These are phyloP conservation scores for Eueides isabella DNA, from an alignment of 1,140 invertebrate species.

Conservation along the genomic window DNA sequence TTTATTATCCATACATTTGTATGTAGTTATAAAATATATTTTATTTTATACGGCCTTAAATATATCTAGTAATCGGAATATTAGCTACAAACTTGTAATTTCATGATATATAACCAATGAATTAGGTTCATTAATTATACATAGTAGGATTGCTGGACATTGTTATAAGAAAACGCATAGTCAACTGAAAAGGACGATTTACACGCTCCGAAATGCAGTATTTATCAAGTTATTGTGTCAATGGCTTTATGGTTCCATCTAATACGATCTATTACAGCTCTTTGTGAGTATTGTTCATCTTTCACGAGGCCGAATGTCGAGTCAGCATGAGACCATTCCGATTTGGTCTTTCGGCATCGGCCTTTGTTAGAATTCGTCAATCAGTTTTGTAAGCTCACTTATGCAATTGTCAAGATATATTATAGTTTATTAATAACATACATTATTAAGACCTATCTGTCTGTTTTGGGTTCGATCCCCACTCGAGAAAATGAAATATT, in stretches of 20 bases:
- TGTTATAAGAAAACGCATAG: background rate
- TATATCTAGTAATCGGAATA: slow-evolving; percentile 6
- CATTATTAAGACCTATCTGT: background rate
- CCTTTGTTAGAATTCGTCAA: slow-evolving; percentile 58
- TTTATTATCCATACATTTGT: slow-evolving; percentile 34
- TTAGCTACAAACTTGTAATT: background rate
- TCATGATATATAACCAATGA: background rate
- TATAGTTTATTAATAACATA: background rate
- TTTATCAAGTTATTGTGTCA: slow-evolving; percentile 69
- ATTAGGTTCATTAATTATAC: too few species aligned
- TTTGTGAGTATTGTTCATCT: slow-evolving; percentile 58
- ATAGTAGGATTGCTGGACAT: background rate
- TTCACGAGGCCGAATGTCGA: slow-evolving; percentile 54
- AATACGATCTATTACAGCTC: slow-evolving; percentile 63
- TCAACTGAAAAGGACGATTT: slow-evolving; percentile 31
- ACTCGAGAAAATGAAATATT: too few species aligned
- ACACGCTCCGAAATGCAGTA: slow-evolving; percentile 50
- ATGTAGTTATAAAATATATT: slow-evolving; percentile 7
- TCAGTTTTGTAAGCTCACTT: slow-evolving; percentile 22
- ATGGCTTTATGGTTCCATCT: slow-evolving; percentile 58
- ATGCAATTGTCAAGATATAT: slow-evolving; percentile 33
- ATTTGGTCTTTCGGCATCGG: slow-evolving; percentile 40
- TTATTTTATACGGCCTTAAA: slow-evolving; percentile 4
- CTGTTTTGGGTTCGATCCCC: too few species aligned
- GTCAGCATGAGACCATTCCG: slow-evolving; percentile 58